Conservation (phyloP, 2,797 vertebrate genomes). For the Cirrhinus molitorella region DNA sequence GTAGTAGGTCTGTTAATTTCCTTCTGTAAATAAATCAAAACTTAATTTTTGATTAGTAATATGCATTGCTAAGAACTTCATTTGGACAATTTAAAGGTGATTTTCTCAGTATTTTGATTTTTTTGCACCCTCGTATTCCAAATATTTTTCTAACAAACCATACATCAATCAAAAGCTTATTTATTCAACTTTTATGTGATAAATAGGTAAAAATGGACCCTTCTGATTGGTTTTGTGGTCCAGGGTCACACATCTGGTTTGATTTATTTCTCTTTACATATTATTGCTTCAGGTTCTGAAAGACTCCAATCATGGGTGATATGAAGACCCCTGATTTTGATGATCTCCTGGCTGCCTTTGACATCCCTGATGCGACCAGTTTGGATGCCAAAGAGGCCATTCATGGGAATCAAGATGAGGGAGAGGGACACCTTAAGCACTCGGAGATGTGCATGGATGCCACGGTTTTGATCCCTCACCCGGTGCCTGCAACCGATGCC, state of each 20-base stretch:
- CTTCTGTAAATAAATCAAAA: too few relatives aligned
- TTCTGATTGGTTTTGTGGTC: too few relatives aligned
- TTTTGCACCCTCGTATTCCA: too few relatives aligned
- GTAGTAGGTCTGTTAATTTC: too few relatives aligned
- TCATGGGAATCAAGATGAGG: conserved; percentile 87
- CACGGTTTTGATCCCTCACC: conserved; percentile 77
- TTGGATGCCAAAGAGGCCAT: conserved; percentile 95
- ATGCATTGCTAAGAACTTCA: too few relatives aligned
- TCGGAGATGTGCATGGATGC: conserved; percentile 87
- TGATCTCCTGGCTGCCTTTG: conserved; percentile 97
- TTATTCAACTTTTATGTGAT: too few relatives aligned
- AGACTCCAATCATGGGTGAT: conserved; percentile 93
- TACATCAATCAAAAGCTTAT: too few relatives aligned
- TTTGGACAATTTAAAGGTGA: too few relatives aligned
- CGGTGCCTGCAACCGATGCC: conserved; percentile 79
- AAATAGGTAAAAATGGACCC: too few relatives aligned
- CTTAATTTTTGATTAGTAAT: too few relatives aligned
- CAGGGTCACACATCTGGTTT: background rate
- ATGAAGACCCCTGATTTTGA: conserved; percentile 99
- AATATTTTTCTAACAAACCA: too few relatives aligned
- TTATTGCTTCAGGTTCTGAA: conserved; percentile 69
- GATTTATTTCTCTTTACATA: conserved; percentile 28
- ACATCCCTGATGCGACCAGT: conserved; percentile 96
- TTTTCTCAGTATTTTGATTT: too few relatives aligned
- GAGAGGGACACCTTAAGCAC: conserved; percentile 87